Evolutionary conservation across 2,113 vertebrate species (phyloP).

Genomic region (Lucifuga dentata): DNA sequence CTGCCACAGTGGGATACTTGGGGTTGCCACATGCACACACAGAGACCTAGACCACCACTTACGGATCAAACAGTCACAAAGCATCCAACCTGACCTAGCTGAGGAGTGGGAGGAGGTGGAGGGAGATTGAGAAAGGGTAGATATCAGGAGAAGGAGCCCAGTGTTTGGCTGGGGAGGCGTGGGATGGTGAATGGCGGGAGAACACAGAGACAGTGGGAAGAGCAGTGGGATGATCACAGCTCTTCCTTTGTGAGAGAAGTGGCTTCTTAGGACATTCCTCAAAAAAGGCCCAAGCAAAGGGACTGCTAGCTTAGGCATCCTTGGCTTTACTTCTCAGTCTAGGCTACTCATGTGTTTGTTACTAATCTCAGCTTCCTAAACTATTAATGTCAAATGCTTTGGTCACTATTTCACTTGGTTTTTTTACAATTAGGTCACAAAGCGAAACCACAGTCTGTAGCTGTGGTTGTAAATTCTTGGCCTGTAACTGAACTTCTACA

Average conservation of each 20-base stretch:
- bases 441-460: neutral
- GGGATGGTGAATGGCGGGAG: slow-evolving; percentile 65
- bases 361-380: neutral
- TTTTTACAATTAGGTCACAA: neutral
- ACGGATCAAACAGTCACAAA: slow-evolving; percentile 30
- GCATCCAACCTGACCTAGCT: slow-evolving; percentile 41
- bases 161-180: slow-evolving; percentile 66
- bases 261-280: slow-evolving; percentile 59
- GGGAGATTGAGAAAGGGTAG: slow-evolving; percentile 17
- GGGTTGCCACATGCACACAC: neutral
- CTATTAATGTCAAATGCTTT: too few species aligned
- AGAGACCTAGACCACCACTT: slow-evolving; percentile 22
- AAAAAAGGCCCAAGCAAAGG: slow-evolving; percentile 24
- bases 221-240: slow-evolving; percentile 76
- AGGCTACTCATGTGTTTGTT: neutral
- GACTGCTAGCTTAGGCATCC: slow-evolving; percentile 14
- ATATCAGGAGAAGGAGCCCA: slow-evolving; percentile 57
- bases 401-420: neutral
- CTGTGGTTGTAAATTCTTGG: neutral
- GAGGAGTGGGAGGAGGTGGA: slow-evolving; percentile 38
- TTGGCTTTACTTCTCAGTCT: slow-evolving; percentile 7
- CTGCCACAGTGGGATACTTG: neutral
- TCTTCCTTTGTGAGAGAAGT: slow-evolving; percentile 63
- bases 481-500: neutral
- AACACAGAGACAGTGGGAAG: slow-evolving; percentile 69